Base-by-base conservation (phyloP, 2,113 vertebrate genomes). In the Ochotona princeps region DNA sequence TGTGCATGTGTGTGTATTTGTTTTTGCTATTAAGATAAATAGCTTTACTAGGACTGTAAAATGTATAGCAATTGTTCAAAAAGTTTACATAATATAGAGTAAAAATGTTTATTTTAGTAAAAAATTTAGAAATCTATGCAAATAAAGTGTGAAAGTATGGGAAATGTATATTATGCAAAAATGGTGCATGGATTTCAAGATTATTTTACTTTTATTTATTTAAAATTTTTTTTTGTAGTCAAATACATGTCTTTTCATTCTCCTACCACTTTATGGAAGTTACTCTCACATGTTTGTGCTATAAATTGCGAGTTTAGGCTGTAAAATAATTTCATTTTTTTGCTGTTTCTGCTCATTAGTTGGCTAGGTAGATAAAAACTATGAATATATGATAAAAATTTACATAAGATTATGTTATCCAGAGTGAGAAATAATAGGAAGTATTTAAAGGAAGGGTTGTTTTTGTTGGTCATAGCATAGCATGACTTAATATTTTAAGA, bases 371-470 rank as follows among this genome's bases (percentile, higher is more conserved):
- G 11, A 70, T 83, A 60, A 35, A 49, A 65, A 28, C 47, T 26
- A 88, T 83, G 15, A 81, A 61, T 85, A 66, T 35, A 44, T 82
- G 17, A 61, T 91, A 78, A 74, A 44, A 90, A 57, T 86, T 61
- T 70, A 54, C 15, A 35, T 13, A 82, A 57, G 60, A 66, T 88
- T 79, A 83, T 75, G 49, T 6, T 83, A 44, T 83, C 15, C 44
- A 17, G 67, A 44, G 49, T 90, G 49, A 81, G 81, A 92, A 93
- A 69, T 92, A 91, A 85, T 76, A 92, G 54, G 35, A 84, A 69
- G 0, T 89, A 65, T 76, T 3, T 21, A 65, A 30, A 91, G 75
- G 87, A 90, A 57, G 51, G 44, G 78, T 26, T 23, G 25, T 17
- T 92, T 7, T 88, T 90, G 2, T 63, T 80, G 65, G 72, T 87